A percentile compares a stretch with the other conserved stretches of the same genome.
These are phyloP conservation scores for Agrotis clavis DNA, from an alignment of 2,888 invertebrate species.

Conservation along the genomic window DNA sequence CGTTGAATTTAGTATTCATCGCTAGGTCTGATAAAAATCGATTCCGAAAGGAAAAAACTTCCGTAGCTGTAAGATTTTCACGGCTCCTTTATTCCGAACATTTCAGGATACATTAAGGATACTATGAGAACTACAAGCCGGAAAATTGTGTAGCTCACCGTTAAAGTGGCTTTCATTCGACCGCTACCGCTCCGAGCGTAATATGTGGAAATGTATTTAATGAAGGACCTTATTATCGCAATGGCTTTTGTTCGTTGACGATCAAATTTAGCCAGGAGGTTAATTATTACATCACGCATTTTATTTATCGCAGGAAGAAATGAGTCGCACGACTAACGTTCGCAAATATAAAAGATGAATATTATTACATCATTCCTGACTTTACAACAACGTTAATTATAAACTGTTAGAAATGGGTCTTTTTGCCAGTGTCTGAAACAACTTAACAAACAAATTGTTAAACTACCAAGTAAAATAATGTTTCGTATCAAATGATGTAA, in stretches of 20 bases:
- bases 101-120: neutral
- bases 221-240: neutral
- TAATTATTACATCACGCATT: neutral
- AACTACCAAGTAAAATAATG: neutral
- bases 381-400: neutral
- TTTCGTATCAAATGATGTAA: slow-evolving; percentile 17
- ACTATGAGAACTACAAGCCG: neutral
- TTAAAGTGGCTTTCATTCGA: neutral
- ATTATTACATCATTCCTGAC: neutral
- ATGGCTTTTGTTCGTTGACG: neutral
- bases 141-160: neutral
- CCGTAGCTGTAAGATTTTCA: neutral
- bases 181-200: neutral
- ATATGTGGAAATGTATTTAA: neutral
- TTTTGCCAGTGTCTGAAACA: neutral
- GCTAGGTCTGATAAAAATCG: neutral
- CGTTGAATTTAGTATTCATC: neutral
- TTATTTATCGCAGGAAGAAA: no score
- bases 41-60: neutral
- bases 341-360: no score
- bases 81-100: neutral
- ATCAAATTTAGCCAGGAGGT: neutral
- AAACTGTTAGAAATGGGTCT: neutral
- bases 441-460: no score
- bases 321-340: no score